Base-by-base conservation (phyloP, 2,888 invertebrate species). In the Dendrolimus pini region DNA sequence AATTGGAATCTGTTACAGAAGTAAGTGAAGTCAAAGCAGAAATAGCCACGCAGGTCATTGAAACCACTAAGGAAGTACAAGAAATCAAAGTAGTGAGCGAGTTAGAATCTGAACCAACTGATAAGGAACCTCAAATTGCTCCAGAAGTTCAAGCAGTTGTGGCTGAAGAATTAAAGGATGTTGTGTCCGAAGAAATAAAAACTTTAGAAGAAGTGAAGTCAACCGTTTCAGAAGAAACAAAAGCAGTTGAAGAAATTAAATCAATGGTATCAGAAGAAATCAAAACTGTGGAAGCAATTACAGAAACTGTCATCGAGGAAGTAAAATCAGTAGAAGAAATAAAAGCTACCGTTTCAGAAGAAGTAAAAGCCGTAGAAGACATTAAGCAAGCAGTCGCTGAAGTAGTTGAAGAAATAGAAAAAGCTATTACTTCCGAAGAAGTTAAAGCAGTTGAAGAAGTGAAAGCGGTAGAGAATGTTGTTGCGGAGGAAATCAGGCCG, bases 401-500 rank as follows among this genome's bases (percentile, higher is more conserved):
- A 14, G 56, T 57, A 41, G 55, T 52, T 54, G 59, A 61, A 12
- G 41, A 18, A 1, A 53, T 56, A 1, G 61, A 64, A 55, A 53
- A 61, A 53, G 54, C 54, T 7, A 62, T 61, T 53, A 41, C 53
- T 14, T 57, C 60, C 41, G 62, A 60, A 54, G 60, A 59, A 42
- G 47, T 53, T 53, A 64, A 66, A 52, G 59, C 9, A 9, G 58
- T 56, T 41, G 65, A 62, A 59, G 60, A 64, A 14, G 62, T 56
- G 41, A 58, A 58, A 56, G 60, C 59, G 14, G 59, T 64, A 56
- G 56, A 57, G 52, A 61, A 63, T 56, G 62, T 61, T 7, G 56
- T 56, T 13, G 58, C 59, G 7, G 66, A 71, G 52, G 61, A 66
- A 53, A 60, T 70, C 1, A 67, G 72, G 42, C 57, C 65, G 1